Evolutionary conservation across 2,113 vertebrate genomes (phyloP).

Genomic region (Lophura nycthemera): DNA sequence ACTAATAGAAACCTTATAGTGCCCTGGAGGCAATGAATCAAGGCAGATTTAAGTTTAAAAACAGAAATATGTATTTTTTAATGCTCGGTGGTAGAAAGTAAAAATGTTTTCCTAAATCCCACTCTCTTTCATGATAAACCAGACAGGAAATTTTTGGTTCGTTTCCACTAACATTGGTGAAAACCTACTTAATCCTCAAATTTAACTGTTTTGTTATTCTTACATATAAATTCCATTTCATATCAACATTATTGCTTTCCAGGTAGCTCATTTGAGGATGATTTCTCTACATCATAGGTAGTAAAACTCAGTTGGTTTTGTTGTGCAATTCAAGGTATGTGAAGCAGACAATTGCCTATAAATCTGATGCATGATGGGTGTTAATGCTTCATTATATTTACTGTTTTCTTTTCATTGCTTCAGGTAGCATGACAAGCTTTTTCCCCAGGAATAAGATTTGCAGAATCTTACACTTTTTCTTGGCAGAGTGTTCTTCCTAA

Average conservation of each 20-base stretch:
- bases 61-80: not conserved
- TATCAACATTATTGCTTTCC: conserved; percentile 47
- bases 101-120: not conserved
- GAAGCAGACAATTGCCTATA: conserved; percentile 66
- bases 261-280: conserved; percentile 60
- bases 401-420: conserved; percentile 58
- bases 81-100: not conserved
- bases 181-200: conserved; percentile 20
- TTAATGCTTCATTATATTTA: conserved; percentile 68
- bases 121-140: not conserved
- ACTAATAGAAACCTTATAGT: not conserved
- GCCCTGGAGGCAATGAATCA: not conserved
- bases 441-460: not conserved
- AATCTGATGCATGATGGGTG: conserved; percentile 56
- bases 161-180: conserved; percentile 34
- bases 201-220: conserved; percentile 51
- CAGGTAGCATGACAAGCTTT: conserved; percentile 38
- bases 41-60: not conserved
- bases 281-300: conserved; percentile 62
- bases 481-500: not conserved
- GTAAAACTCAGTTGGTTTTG: conserved; percentile 59
- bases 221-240: conserved; percentile 59
- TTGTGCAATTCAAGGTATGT: conserved; percentile 58
- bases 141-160: not conserved
- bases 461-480: not conserved